Base-by-base conservation (phyloP, 2,113 vertebrate genomes). In the Micronycteris hirsuta region DNA sequence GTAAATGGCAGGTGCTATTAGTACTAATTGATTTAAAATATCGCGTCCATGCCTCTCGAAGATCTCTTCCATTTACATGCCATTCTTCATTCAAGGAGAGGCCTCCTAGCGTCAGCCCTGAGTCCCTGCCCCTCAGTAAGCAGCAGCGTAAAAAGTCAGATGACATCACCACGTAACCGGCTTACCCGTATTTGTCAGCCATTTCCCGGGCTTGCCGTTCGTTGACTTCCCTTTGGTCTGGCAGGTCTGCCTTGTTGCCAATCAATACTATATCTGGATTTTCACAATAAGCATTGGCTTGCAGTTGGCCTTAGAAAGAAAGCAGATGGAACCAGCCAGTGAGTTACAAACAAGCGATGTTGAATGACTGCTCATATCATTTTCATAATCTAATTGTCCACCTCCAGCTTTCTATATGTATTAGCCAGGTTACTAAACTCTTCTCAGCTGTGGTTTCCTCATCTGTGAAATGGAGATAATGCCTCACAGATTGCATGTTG, bases 211-310 rank as follows among this genome's bases (percentile, higher is more conserved):
- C 99, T 98, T 99, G 99, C 96, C 98, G 98, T 96, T 99, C 99
- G 58, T 99, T 99, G 41, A 99, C 99, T 97, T 99, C 99, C 88
- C 99, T 98, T 98, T 99, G 99, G 97, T 99, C 99, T 3, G 98
- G 97, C 92, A 99, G 98, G 97, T 99, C 99, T 0, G 99, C 99
- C 97, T 99, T 99, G 98, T 99, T 99, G 67, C 99, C 99, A 31
- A 99, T 99, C 98, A 99, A 98, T 95, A 99, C 99, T 16, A 99
- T 99, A 83, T 99, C 99, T 63, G 99, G 99, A 97, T 99, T 99
- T 98, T 99, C 99, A 97, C 99, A 99, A 97, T 99, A 99, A 0
- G 99, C 99, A 33, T 99, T 99, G 76, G 99, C 99, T 99, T 99
- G 99, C 24, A 99, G 98, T 97, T 99, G 99, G 95, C 99, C 98